Percentiles rank a stretch among this genome's conserved stretches.
These are phyloP conservation scores for Pithys albifrons DNA, from an alignment of 2,113 vertebrate species.

Conservation along the genomic window DNA sequence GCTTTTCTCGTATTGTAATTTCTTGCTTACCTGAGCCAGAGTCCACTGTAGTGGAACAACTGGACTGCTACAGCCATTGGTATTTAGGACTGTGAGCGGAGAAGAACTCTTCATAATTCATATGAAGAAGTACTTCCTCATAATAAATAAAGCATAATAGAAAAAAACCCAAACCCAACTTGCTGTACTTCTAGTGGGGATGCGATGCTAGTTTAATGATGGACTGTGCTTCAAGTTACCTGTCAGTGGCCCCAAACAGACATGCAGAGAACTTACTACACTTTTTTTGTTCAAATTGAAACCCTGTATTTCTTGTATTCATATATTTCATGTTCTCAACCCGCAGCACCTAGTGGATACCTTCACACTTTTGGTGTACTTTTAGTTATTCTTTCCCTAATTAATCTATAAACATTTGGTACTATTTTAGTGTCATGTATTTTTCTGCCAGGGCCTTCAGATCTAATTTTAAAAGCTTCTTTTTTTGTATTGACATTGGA, in stretches of 20 bases:
- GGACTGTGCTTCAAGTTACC: neutral
- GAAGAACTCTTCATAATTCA: neutral
- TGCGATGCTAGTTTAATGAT: neutral
- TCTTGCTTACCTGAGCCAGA: neutral
- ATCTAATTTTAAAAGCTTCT: neutral
- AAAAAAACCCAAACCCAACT: neutral
- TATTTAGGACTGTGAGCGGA: neutral
- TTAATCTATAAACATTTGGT: neutral
- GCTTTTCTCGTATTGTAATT: neutral
- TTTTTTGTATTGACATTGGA: neutral
- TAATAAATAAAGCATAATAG: neutral
- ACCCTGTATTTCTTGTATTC: neutral
- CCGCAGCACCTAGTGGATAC: neutral
- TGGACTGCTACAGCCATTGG: neutral
- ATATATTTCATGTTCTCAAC: neutral
- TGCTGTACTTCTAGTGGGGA: rapidly evolving
- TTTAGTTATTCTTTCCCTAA: neutral
- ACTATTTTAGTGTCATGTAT: neutral
- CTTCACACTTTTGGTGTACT: neutral
- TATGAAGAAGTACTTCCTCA: neutral
- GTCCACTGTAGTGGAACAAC: neutral
- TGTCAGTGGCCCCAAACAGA: neutral
- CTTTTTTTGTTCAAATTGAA: neutral
- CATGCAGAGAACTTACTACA: neutral
- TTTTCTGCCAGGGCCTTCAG: neutral